Evolutionary conservation across 2,113 vertebrate genomes (phyloP).

Genomic region (Cinclus mexicanus): DNA sequence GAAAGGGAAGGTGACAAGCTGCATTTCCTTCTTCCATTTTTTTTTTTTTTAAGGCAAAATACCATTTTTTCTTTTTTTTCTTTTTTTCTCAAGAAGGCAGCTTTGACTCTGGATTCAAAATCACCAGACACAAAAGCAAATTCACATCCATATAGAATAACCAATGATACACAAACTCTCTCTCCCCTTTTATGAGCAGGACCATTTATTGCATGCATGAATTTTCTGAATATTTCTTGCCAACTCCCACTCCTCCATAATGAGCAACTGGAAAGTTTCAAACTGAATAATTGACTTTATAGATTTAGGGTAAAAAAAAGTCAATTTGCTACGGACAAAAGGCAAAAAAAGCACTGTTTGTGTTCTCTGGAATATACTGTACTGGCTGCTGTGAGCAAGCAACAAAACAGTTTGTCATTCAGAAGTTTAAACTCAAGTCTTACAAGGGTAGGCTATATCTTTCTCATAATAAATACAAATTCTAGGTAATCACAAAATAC

Average conservation of each 20-base stretch:
- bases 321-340: not conserved
- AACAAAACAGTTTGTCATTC: not conserved
- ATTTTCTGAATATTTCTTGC: conserved; percentile 16
- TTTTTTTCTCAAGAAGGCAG: not conserved
- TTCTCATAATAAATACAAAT: not conserved
- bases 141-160: not conserved
- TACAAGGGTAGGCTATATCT: not conserved
- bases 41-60: not conserved
- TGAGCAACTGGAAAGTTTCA: conserved; percentile 48
- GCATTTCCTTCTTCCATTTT: not conserved
- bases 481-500: not conserved
- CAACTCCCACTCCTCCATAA: conserved; percentile 35
- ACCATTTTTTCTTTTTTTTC: not conserved
- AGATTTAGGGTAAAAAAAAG: conserved; percentile 42
- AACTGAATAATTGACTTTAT: not conserved
- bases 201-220: not conserved
- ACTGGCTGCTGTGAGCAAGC: not conserved
- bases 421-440: not conserved
- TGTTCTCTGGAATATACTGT: not conserved
- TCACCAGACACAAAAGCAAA: not conserved
- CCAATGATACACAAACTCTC: not conserved
- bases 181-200: not conserved
- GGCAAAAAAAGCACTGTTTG: not conserved
- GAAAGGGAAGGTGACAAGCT: not conserved
- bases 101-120: not conserved